Base-by-base conservation (phyloP, 1,140 invertebrate species). In the Papilio glaucus region DNA sequence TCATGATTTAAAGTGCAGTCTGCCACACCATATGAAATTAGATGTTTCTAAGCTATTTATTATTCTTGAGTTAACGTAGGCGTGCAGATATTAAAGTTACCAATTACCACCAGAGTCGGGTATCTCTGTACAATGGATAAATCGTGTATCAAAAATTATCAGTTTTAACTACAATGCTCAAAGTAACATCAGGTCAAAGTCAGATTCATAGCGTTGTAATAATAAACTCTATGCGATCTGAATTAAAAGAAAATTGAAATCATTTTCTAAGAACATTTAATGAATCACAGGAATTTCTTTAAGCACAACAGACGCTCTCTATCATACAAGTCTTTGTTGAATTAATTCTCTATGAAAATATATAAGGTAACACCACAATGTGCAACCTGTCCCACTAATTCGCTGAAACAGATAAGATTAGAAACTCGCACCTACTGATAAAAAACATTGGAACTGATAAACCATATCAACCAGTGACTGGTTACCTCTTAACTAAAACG, bases 361-460 rank as follows among this genome's bases (percentile, higher is more conserved):
- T 73, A 57, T 39, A 73, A 33, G 33, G 8, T 26, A 71, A 60
- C 61, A 77, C 65, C 15, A 41, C 65, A 83, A 73, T 71, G 45
- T 80, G 79, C 82, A 82, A 85, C 83, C 77, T 91, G 88, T 79
- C 87, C 90, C 85, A 92, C 81, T 88, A 92, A 90, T 90, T 89
- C 85, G 81, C 80, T 80, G 75, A 77, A 85, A 80, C 12, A 83
- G 90, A 92, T 92, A 89, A 92, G 90, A 92, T 90, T 80, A 82
- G 53, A 69, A 13, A 53, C 68, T 72, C 39, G 67, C 45, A 75
- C 71, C 53, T 77, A 72, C 79, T 84, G 88, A 90, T 90, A 90
- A 85, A 39, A 76, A 26, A 71, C 53, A 75, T 76, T 82, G 77
- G 69, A 72, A 74, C 71, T 81, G 86, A 88, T 90, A 89, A 87